Conservation (phyloP, 2,113 vertebrate species). For the Anhinga anhinga region DNA sequence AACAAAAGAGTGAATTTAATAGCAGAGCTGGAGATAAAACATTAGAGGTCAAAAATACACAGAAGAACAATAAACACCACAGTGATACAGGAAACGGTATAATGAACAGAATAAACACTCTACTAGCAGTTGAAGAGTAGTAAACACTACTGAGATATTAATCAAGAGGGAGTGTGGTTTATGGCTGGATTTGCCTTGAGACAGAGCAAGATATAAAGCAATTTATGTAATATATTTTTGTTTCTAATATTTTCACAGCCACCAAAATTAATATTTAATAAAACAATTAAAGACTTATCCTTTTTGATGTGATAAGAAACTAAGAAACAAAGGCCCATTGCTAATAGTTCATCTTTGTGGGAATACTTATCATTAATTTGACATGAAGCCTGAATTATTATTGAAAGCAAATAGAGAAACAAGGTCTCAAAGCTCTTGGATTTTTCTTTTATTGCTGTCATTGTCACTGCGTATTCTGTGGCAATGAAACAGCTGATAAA, state of each 20-base stretch:
- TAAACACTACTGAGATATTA: constrained; percentile 64
- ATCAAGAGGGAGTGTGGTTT: constrained; percentile 66
- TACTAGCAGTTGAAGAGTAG: constrained; percentile 35
- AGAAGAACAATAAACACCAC: constrained; percentile 69
- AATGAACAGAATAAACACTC: constrained; percentile 75
- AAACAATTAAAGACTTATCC: constrained; percentile 69
- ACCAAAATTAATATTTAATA: constrained; percentile 78
- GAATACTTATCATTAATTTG: constrained; percentile 75
- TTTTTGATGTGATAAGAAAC: constrained; percentile 66
- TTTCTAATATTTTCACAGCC: constrained; percentile 71
- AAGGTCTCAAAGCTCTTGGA: constrained; percentile 57
- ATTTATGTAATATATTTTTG: constrained; percentile 69
- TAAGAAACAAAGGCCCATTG: constrained; percentile 59
- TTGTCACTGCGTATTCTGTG: constrained; percentile 44
- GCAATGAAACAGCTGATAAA: constrained; percentile 62
- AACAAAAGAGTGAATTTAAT: not conserved
- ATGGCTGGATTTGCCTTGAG: constrained; percentile 55
- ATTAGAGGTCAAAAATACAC: constrained; percentile 73
- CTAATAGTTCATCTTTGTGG: constrained; percentile 70
- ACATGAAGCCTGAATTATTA: constrained; percentile 71
- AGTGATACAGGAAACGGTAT: constrained; percentile 54
- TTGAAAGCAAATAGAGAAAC: constrained; percentile 74
- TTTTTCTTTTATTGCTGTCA: constrained; percentile 67
- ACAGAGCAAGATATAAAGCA: constrained; percentile 64
- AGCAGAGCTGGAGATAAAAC: constrained; percentile 52